Base-by-base conservation (phyloP, 1,140 invertebrate species). In the Goniozus legneri region DNA sequence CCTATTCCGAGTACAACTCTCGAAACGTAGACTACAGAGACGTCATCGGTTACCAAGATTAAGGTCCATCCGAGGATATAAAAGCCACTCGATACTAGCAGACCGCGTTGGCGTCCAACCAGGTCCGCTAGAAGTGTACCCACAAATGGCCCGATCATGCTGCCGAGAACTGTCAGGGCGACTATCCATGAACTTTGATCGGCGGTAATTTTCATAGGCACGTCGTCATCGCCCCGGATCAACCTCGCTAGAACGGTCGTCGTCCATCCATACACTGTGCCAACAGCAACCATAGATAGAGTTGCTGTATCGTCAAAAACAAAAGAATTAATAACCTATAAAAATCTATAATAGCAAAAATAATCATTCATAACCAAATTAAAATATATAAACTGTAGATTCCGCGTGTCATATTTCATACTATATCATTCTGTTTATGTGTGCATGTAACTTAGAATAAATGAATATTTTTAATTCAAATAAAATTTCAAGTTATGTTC, bases 31-130 rank as follows among this genome's bases (percentile, higher is more conserved):
- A 85, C 69, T 0, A 74, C 69, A 3, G 60, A 50, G 0, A 82
- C 77, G 24, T 69, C 77, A 16, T 57, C 63, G 0, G 79, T 77
- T 47, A 82, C 69, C 52, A 82, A 79, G 1, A 88, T 78, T n/a
- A 83, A 70, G 4, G 84, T 62, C 83, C 85, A 89, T 8, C 86
- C 85, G 0, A 80, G 45, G 37, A 81, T 78, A 70, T 83, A 88
- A 15, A 83, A 85, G 7, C 84, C 50, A 2, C 82, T 76, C 2
- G 82, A 80, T 2, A 84, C 50, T 0, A 86, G 63, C 0, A 91
- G 77, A 1, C 85, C 83, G 18, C 69, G 73, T 69, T 88, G 89
- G 15, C 86, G 76, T 3, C 89, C 89, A 38, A 84, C 76, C 36
- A 72, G 76, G 62, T 84, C 80, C 3, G 73, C 64, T 2, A 77